Evolutionary conservation across 1,140 invertebrate genomes (phyloP).

Genomic region (Eriocheir sinensis): DNA sequence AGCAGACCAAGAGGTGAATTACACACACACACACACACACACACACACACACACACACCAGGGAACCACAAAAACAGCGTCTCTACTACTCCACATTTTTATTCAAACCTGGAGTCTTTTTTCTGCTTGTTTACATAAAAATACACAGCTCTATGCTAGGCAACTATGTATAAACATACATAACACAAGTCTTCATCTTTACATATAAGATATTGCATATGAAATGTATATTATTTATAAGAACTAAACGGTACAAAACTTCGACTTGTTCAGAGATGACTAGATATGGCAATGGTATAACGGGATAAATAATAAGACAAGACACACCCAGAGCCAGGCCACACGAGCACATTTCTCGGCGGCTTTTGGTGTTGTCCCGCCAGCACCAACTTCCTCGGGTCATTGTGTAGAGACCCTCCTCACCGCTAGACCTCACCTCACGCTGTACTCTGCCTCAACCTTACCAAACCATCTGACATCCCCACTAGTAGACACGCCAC

Average conservation of each 20-base stretch:
- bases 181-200: slow-evolving; percentile 73
- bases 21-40: no score
- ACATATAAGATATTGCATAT: slow-evolving; percentile 75
- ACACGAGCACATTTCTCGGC: no score
- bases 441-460: no score
- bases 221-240: slow-evolving; percentile 68
- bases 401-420: no score
- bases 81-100: slow-evolving; percentile 55
- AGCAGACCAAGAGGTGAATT: no score
- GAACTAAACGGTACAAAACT: slow-evolving; percentile 52
- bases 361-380: no score
- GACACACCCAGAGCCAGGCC: no score
- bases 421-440: no score
- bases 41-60: background rate
- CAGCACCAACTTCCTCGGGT: no score
- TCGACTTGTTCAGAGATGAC: slow-evolving; percentile 53
- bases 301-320: slow-evolving; percentile 32
- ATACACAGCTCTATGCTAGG: slow-evolving; percentile 76
- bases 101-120: slow-evolving; percentile 66
- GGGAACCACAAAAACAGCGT: background rate
- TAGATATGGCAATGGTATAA: slow-evolving; percentile 52
- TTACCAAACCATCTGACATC: no score
- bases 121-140: slow-evolving; percentile 74
- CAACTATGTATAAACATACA: slow-evolving; percentile 76
- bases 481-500: no score